phyloP scores from a whole-genome alignment of 2,113 vertebrate genomes.

The Mirounga angustirostris region DNA sequence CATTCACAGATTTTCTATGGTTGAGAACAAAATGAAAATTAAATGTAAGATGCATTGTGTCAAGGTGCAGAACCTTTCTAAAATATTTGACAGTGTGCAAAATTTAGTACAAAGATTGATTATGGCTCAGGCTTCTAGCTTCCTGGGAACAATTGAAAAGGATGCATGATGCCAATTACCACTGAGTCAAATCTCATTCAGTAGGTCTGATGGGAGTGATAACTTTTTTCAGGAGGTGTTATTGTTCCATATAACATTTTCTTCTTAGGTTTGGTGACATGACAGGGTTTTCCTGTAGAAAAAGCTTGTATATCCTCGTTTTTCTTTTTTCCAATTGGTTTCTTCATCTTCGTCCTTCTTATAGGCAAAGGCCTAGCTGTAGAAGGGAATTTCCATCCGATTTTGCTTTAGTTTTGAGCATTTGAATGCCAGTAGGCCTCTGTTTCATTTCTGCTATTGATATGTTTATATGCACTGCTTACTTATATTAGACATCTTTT shows the following conservation, averaged over 20 bases:
- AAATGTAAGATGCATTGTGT: background rate
- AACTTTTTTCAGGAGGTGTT: constrained; percentile 17
- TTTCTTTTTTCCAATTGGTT: background rate
- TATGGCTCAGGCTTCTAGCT: background rate
- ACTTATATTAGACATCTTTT: background rate
- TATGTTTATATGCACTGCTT: background rate
- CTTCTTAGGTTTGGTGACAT: background rate
- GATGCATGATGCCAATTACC: background rate
- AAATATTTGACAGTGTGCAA: constrained; percentile 27
- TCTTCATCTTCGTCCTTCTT: constrained; percentile 12
- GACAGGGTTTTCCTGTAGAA: background rate
- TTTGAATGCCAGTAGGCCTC: background rate
- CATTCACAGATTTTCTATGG: background rate
- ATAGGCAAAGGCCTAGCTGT: background rate
- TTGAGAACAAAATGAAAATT: constrained; percentile 42
- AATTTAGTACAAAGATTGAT: background rate
- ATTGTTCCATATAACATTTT: background rate
- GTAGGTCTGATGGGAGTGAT: background rate
- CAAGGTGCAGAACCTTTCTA: background rate
- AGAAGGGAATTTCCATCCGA: background rate
- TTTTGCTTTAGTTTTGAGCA: constrained; percentile 11
- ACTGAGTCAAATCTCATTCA: background rate
- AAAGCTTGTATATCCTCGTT: background rate
- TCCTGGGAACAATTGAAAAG: background rate
- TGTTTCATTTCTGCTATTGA: constrained; percentile 45